These are phyloP conservation scores for Platyura marginata DNA, from an alignment of 1,140 invertebrate genomes.

Conservation along the genomic window DNA sequence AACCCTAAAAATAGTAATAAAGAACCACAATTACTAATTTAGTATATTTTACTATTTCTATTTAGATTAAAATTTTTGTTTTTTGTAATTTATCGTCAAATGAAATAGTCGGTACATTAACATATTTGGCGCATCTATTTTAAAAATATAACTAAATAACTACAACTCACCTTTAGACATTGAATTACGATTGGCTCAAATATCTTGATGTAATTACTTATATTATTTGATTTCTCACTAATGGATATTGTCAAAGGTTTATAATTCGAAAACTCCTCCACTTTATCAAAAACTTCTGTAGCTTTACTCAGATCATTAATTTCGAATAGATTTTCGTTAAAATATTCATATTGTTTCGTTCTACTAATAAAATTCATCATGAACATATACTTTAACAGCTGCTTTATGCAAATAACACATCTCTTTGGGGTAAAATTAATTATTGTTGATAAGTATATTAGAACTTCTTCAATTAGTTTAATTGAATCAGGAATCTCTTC, in stretches of 20 bases:
- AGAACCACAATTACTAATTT: too few relatives aligned
- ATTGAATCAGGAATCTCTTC: slow-evolving; percentile 3
- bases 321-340: slow-evolving; percentile 18
- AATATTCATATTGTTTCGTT: slow-evolving; percentile 10
- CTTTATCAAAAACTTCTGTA: not conserved
- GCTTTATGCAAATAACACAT: slow-evolving; percentile 57
- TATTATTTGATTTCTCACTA: slow-evolving; percentile 2
- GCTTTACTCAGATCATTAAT: slow-evolving; percentile 4
- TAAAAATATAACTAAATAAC: slow-evolving; percentile 1
- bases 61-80: too few relatives aligned
- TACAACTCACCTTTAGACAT: slow-evolving; percentile 38
- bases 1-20: too few relatives aligned
- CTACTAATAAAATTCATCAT: slow-evolving; percentile 44
- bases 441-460: slow-evolving; percentile 49
- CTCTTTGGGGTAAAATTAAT: slow-evolving; percentile 45
- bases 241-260: not conserved
- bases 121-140: too few relatives aligned
- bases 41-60: too few relatives aligned
- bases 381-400: slow-evolving; percentile 65
- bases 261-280: not conserved
- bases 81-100: too few relatives aligned
- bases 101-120: too few relatives aligned
- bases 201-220: slow-evolving; percentile 41
- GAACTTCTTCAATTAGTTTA: slow-evolving; percentile 52
- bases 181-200: slow-evolving; percentile 83